phyloP scores from a whole-genome alignment of 1,140 invertebrate species.

The Drosophila guanche region DNA sequence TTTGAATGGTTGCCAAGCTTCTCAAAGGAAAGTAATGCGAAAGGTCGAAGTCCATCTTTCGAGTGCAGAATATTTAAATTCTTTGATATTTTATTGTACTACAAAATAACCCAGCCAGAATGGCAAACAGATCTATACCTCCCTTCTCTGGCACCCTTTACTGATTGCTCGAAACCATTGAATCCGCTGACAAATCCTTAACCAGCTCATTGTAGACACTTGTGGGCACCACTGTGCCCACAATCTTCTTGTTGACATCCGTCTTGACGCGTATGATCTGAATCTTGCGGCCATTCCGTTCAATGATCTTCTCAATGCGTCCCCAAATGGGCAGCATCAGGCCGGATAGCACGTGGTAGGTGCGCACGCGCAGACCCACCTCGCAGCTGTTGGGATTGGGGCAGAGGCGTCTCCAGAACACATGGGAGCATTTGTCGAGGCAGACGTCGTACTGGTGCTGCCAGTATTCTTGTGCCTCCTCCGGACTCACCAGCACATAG shows the following conservation, averaged over 20 bases:
- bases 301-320: constrained; percentile 57
- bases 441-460: constrained; percentile 47
- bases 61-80: no score
- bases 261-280: constrained; percentile 69
- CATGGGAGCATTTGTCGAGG: constrained; percentile 49
- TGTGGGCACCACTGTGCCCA: constrained; percentile 65
- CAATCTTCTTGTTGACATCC: constrained; percentile 54
- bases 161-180: constrained; percentile 26
- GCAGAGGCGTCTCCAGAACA: constrained; percentile 53
- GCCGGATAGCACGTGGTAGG: constrained; percentile 65
- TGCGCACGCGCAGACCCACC: constrained; percentile 54
- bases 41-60: no score
- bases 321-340: constrained; percentile 69
- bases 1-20: neutral
- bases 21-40: no score
- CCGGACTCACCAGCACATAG: constrained; percentile 41
- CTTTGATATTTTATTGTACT: neutral
- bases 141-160: neutral
- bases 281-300: constrained; percentile 46
- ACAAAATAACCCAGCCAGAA: neutral
- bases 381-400: constrained; percentile 38
- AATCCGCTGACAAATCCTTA: constrained; percentile 49
- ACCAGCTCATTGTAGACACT: constrained; percentile 51
- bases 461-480: constrained; percentile 41
- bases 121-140: neutral